These are phyloP conservation scores for Gnathonemus longibarbis DNA, from an alignment of 2,113 vertebrate species.

Conservation along the genomic window DNA sequence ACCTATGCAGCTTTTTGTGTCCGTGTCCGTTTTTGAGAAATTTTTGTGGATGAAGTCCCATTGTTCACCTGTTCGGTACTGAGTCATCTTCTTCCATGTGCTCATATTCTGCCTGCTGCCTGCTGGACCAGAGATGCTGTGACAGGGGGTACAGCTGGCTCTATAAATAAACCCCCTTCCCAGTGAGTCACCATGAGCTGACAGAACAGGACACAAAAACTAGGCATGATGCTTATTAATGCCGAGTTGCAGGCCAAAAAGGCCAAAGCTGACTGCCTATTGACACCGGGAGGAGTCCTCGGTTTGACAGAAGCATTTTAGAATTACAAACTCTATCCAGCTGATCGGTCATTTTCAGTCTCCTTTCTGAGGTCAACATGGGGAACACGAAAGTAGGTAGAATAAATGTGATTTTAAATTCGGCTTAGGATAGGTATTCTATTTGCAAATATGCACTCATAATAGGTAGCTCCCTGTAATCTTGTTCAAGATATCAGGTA, in stretches of 20 bases:
- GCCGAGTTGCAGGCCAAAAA: not conserved
- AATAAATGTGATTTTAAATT: not conserved
- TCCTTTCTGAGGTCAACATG: not conserved
- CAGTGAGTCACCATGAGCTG: conserved; percentile 40
- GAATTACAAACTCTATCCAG: not conserved
- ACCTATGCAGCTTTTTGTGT: not conserved
- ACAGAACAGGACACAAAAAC: not conserved
- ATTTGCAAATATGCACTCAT: not conserved
- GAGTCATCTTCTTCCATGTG: conserved; percentile 18
- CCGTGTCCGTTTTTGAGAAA: not conserved
- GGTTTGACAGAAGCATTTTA: not conserved
- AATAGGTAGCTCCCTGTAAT: not conserved
- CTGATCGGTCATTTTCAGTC: not conserved
- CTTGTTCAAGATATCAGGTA: not conserved
- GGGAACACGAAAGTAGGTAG: not conserved
- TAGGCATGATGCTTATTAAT: conserved; percentile 11
- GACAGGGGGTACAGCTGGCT: conserved; percentile 31
- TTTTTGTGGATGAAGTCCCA: not conserved
- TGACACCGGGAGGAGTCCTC: not conserved
- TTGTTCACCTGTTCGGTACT: not conserved
- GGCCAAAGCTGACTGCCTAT: not conserved
- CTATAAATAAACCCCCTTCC: conserved; percentile 46
- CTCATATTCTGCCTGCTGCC: not conserved
- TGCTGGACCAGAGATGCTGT: conserved; percentile 20
- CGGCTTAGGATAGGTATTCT: not conserved